Evolutionary conservation across 2,113 vertebrate species (phyloP), one percentile per base, ranked within the genome.

Genomic region (Rhabdornis inornatus): DNA sequence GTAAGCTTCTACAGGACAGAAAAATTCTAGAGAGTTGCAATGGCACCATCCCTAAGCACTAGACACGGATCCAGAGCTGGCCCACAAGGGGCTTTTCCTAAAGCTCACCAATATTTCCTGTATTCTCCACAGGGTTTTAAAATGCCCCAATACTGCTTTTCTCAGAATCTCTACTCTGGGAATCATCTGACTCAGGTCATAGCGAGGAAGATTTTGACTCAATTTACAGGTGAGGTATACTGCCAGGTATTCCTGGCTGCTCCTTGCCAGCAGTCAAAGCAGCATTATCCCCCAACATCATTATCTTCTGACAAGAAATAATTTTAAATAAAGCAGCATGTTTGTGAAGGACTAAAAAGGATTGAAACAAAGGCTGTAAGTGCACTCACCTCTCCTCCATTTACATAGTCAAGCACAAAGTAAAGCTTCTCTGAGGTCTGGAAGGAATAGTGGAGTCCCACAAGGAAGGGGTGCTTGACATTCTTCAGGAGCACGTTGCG

Each of bases 371-470:
- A 75, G 30, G 20, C 50, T 47, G 9, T 19, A 55, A 28, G 10
- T 6, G 3, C 52, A 81, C 97, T 93, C 92, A 99, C 99, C 99
- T 99, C 99, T 96, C 99, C 99, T 18, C 99, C 99, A 7, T 99
- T 99, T 59, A 99, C 99, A 40, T 99, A 99, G 97, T 99, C 99
- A 2, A 99, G 98, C 82, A 99, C 99, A 85, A 99, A 99, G 95
- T 99, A 99, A 90, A 99, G 99, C 87, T 99, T 99, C 98, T 99
- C 99, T 0, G 99, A 80, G 6, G 99, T 99, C 98, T 99, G 99
- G 97, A 99, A 99, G 92, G 99, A 99, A 91, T 99, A 99, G 94
- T 99, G 99, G 33, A 99, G 98, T 45, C 99, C 98, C 89, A 99
- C 99, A 18, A 99, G 98, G 96, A 99, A 99, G 0, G 99, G 99